A percentile compares a stretch with the other conserved stretches of the same genome.
phyloP scores from a whole-genome alignment of 30 jellyfish, hydroid and myxozoan genomes.

The Morbakka virulenta region DNA sequence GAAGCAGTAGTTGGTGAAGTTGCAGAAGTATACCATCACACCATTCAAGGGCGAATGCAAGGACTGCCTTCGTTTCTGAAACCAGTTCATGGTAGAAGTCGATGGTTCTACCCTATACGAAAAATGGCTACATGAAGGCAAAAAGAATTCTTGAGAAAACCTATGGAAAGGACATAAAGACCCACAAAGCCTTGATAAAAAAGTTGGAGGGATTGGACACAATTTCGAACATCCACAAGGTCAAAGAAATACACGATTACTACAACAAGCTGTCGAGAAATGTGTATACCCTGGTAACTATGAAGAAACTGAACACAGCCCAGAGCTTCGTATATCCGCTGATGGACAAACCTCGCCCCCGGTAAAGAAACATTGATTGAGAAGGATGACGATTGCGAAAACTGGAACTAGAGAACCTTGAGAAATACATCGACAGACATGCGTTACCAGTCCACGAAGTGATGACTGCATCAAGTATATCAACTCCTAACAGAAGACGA shows the following conservation, averaged over 20 bases:
- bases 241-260: conserved; percentile 30
- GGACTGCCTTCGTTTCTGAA: background rate
- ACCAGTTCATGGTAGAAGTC: background rate
- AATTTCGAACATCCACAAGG: conserved; percentile 19
- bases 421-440: conserved; percentile 62
- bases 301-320: conserved; percentile 32
- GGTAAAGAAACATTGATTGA: conserved; percentile 34
- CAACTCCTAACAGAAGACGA: conserved; percentile 22
- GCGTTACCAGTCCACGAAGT: conserved; percentile 51
- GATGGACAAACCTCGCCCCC: conserved; percentile 57
- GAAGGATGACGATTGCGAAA: conserved; percentile 48
- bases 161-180: conserved; percentile 49
- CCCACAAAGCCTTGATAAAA: conserved; percentile 41
- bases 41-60: background rate
- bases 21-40: background rate
- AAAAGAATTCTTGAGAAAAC: conserved; percentile 41
- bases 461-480: conserved; percentile 34
- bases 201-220: conserved; percentile 36
- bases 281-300: conserved; percentile 40
- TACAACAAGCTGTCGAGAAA: conserved; percentile 52
- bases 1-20: background rate
- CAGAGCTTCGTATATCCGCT: conserved; percentile 34
- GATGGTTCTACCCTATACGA: conserved; percentile 39
- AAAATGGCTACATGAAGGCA: conserved; percentile 37
- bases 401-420: conserved; percentile 42